Evolutionary conservation across 2,797 vertebrate genomes (phyloP).

Genomic region (Epinephelus malabaricus): DNA sequence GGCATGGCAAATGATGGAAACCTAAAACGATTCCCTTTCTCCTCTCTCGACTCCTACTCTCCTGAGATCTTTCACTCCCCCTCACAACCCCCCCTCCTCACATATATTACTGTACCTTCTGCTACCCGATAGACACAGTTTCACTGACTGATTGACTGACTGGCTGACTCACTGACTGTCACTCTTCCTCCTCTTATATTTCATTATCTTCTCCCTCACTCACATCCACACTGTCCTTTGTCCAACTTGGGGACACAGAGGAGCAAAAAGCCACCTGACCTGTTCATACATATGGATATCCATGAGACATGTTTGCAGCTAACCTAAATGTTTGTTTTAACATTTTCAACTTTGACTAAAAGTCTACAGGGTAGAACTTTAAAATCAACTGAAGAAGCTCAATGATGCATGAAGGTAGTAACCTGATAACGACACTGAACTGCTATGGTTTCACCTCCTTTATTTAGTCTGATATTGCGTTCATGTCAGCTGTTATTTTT

Average conservation of each 20-base stretch:
- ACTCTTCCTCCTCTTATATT: constrained; percentile 65
- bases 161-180: constrained; percentile 62
- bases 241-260: constrained; percentile 14
- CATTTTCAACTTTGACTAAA: neutral
- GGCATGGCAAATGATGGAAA: constrained; percentile 70
- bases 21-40: constrained; percentile 74
- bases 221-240: constrained; percentile 28
- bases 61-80: constrained; percentile 68
- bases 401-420: neutral
- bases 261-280: constrained; percentile 13
- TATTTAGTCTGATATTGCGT: neutral
- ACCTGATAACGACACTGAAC: neutral
- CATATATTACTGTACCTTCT: constrained; percentile 72
- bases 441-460: neutral
- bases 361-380: neutral
- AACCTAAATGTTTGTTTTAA: neutral
- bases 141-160: constrained; percentile 71
- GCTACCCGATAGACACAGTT: constrained; percentile 54
- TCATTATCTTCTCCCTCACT: constrained; percentile 56
- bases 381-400: neutral
- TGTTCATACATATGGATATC: neutral
- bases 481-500: neutral
- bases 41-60: constrained; percentile 73
- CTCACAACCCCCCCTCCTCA: constrained; percentile 38
- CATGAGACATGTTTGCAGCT: neutral